Percentiles rank a stretch among this genome's conserved stretches.
These are phyloP conservation scores for Zophobas morio DNA, from an alignment of 1,140 invertebrate species.

Conservation along the genomic window DNA sequence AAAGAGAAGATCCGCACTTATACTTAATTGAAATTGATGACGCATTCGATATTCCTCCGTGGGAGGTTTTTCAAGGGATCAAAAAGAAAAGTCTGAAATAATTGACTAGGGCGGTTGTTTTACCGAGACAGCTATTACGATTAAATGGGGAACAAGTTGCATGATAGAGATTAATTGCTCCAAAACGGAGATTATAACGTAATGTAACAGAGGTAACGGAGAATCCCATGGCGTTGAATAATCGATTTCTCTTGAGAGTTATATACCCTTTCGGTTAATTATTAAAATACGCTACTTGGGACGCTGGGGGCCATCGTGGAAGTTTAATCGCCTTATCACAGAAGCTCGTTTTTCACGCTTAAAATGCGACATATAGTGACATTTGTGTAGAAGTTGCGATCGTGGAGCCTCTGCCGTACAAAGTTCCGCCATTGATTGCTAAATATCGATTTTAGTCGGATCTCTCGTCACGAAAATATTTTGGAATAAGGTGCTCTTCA, in stretches of 20 bases:
- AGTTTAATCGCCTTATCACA: neutral
- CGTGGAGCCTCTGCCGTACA: too few species aligned
- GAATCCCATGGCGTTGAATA: slow-evolving; percentile 31
- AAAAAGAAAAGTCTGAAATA: slow-evolving; percentile 5
- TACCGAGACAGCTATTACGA: slow-evolving; percentile 21
- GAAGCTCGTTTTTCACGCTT: slow-evolving; percentile 1
- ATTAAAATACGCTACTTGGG: slow-evolving; percentile 27
- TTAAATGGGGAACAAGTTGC: slow-evolving; percentile 18
- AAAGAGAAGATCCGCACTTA: neutral
- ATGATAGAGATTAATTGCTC: slow-evolving; percentile 44
- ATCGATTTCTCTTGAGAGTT: slow-evolving; percentile 35
- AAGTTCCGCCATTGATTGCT: too few species aligned
- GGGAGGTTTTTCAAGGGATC: neutral
- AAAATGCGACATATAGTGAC: too few species aligned
- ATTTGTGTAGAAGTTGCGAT: too few species aligned
- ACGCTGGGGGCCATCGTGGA: slow-evolving; percentile 1
- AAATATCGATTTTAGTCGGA: too few species aligned
- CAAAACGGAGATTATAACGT: slow-evolving; percentile 30
- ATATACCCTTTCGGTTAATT: slow-evolving; percentile 23
- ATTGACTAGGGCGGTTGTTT: slow-evolving; percentile 8
- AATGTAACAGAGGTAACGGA: slow-evolving; percentile 29
- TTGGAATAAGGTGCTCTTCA: too few species aligned
- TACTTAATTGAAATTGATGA: slow-evolving; percentile 23
- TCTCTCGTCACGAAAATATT: too few species aligned
- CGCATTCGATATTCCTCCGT: neutral